Conservation (phyloP, 2,888 invertebrate genomes). For the Lasiommata megera region DNA sequence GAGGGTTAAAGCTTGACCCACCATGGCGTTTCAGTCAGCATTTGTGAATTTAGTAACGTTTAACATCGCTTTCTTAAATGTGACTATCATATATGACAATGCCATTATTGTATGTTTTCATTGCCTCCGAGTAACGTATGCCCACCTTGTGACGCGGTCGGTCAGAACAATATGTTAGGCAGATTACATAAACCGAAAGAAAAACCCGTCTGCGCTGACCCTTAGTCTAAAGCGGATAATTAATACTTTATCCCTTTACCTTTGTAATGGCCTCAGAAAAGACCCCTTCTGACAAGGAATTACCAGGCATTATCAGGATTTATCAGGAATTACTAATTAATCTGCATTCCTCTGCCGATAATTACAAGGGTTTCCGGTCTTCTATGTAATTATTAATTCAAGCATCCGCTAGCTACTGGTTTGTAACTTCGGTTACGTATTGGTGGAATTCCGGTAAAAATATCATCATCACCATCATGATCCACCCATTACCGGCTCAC, state of each 20-base stretch:
- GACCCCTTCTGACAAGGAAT: neutral
- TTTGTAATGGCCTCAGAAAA: neutral
- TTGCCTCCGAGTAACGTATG: no score
- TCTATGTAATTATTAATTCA: neutral
- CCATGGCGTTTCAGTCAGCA: no score
- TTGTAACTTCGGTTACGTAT: no score
- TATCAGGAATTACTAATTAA: slow-evolving; percentile 5
- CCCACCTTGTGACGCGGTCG: neutral
- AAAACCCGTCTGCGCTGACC: neutral
- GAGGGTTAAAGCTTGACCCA: no score
- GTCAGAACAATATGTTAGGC: neutral
- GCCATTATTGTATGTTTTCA: no score
- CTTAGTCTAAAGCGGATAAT: neutral
- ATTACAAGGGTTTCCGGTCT: neutral
- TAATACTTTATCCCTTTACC: slow-evolving; percentile 7
- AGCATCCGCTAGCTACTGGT: neutral
- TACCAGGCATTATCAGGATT: slow-evolving; percentile 1
- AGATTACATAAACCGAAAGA: no score
- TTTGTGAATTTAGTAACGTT: no score
- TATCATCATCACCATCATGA: no score
- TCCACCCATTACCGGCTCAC: no score
- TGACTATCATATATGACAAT: no score
- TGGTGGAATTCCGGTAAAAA: no score
- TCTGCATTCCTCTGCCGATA: neutral
- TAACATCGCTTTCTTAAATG: no score